Base-by-base conservation (phyloP, 37 sponge, comb jelly and placozoan genomes). In the Beroe ovata region DNA sequence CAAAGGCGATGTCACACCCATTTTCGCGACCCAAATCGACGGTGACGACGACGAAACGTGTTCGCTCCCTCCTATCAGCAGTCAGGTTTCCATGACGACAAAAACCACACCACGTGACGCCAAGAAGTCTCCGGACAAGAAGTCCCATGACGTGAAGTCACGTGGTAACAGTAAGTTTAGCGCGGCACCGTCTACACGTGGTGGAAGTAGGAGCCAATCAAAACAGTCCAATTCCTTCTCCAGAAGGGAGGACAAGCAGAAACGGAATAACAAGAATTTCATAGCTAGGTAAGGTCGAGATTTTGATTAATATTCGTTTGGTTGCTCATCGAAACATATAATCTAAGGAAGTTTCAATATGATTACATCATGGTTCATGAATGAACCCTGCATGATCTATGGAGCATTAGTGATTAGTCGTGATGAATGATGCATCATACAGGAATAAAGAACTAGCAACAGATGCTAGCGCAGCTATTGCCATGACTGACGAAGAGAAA, bases 401-500 rank as follows among this genome's bases (percentile, higher is more conserved):
- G n/a, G n/a, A n/a, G n/a, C n/a, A n/a, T n/a, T n/a, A n/a, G n/a
- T n/a, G n/a, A n/a, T n/a, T n/a, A n/a, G n/a, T n/a, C n/a, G n/a
- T n/a, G n/a, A n/a, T n/a, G n/a, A n/a, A n/a, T n/a, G n/a, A n/a
- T n/a, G n/a, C n/a, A n/a, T n/a, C 38, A 1, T 20, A 1, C 84
- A 77, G 84, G 47, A 77, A 77, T 41, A 77, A 77, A 25, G 84
- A 77, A 29, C 25, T 77, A 4, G 84, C 84, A 18, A 39, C 25
- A 2, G 84, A 77, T 77, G 84, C 84, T 1, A 41, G 22, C 0
- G 47, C 84, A 21, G 84, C 20, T 21, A 77, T 77, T n/a, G 84
- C 84, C 14, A 77, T 77, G 84, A 77, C 84, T 21, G 84, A 77
- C 1, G 84, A 77, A 1, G 84, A 77, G 25, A 77, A 77, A 39